Conservation (phyloP, 2,888 invertebrate genomes). For the Venustoraphidia nigricollis region DNA sequence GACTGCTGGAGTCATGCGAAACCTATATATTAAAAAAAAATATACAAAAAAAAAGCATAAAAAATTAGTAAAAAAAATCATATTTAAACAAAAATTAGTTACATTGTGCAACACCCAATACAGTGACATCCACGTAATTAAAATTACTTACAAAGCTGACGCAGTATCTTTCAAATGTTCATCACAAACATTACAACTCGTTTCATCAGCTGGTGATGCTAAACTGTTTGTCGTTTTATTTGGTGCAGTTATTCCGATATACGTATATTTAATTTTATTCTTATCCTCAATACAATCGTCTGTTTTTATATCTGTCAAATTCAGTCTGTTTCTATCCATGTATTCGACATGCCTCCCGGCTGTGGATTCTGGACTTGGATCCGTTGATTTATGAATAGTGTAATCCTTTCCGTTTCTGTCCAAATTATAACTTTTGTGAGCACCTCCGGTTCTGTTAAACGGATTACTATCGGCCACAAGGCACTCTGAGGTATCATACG, state of each 20-base stretch:
- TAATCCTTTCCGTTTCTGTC: neutral
- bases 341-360: neutral
- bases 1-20: too few species aligned
- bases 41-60: too few species aligned
- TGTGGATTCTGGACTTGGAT: neutral
- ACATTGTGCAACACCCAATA: too few species aligned
- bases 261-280: conserved; percentile 23
- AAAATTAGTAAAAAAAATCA: too few species aligned
- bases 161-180: neutral
- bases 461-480: conserved; percentile 6
- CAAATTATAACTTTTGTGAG: neutral
- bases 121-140: conserved; percentile 19
- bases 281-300: conserved; percentile 7
- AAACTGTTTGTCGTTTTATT: neutral
- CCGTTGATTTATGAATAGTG: conserved; percentile 1
- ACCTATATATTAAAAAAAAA: too few species aligned
- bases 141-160: neutral
- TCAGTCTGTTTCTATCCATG: too few species aligned
- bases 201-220: neutral
- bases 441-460: conserved; percentile 2
- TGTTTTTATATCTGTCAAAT: too few species aligned
- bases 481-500: conserved; percentile 6
- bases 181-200: neutral
- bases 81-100: too few species aligned
- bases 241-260: conserved; percentile 23